Base-by-base conservation (phyloP, 2,888 invertebrate genomes). In the Ariolimax columbianus region DNA sequence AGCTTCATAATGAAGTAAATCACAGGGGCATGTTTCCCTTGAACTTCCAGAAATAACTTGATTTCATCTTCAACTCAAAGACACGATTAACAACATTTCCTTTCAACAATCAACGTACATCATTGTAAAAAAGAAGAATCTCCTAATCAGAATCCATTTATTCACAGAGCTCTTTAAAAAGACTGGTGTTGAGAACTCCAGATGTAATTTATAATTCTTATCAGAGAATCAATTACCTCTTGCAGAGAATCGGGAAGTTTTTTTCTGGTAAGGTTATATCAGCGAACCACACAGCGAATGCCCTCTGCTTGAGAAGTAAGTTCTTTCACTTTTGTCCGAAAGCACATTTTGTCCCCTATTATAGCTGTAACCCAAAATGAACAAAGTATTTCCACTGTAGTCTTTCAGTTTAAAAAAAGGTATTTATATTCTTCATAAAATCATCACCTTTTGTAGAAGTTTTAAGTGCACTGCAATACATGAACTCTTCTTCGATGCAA, bases 311-410 rank as follows among this genome's bases (percentile, higher is more conserved):
- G 30, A n/a, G n/a, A n/a, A n/a, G n/a, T n/a, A n/a, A n/a, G n/a
- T n/a, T n/a, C n/a, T n/a, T n/a, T n/a, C n/a, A 66, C 66, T 30
- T 66, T 66, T 66, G 33, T 66, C 66, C 33, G 30, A 66, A 66
- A 66, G 66, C 66, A 30, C 30, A 30, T 30, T 17, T 6, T 66
- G n/a, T 30, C n/a, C 66, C 33, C 66, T 33, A 33, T 30, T 33
- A 55, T 55, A 55, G 55, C 55, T 55, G 55, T 14, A 19, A 19
- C 55, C 23, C 26, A 14, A 55, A 19, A 3, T 19, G 55, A 14
- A 55, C 55, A 66, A 66, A 66, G 4, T 66, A 30, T 66, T 66
- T 11, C 33, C 66, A 66, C 33, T 30, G 66, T 66, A 66, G 66
- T 66, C 17, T 4, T 17, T 7, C 30, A 66, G 17, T 55, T 55